Conservation (phyloP, 2,888 invertebrate genomes). For the Lissocephala sabroskyi region DNA sequence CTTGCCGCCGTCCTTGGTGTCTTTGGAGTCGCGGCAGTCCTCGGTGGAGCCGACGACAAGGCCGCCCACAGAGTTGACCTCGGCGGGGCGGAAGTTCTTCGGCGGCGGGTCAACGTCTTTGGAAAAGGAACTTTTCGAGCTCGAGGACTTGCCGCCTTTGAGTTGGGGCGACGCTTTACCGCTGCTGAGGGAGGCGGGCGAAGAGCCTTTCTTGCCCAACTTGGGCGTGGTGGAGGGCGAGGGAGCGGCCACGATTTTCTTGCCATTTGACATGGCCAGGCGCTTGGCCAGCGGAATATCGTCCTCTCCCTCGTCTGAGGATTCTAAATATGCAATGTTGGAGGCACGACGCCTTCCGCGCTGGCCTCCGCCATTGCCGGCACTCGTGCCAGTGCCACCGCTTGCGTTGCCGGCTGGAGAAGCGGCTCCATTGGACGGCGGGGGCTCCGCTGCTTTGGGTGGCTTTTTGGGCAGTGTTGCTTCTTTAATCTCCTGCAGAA, state of each 20-base stretch:
- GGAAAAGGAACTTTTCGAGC: constrained; percentile 16
- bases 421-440: constrained; percentile 25
- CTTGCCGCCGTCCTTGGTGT: constrained; percentile 80
- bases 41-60: constrained; percentile 77
- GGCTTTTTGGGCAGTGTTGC: constrained; percentile 68
- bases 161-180: constrained; percentile 45
- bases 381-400: background rate
- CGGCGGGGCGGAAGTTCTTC: constrained; percentile 77
- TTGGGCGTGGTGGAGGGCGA: constrained; percentile 18
- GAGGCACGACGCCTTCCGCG: constrained; percentile 51
- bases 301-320: constrained; percentile 72
- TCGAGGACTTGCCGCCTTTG: constrained; percentile 29
- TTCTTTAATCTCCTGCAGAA: constrained; percentile 66
- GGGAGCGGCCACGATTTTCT: constrained; percentile 33
- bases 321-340: constrained; percentile 67
- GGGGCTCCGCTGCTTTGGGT: constrained; percentile 47
- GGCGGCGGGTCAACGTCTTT: constrained; percentile 32
- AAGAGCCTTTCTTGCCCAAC: constrained; percentile 24
- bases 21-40: constrained; percentile 74
- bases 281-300: constrained; percentile 73
- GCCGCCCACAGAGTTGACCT: constrained; percentile 82
- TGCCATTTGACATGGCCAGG: constrained; percentile 57
- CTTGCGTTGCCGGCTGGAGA: no score
- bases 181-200: constrained; percentile 18
- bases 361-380: constrained; percentile 35